Percentiles rank a stretch among this genome's conserved stretches.
Evolutionary conservation across 2,113 vertebrate genomes (phyloP).

Genomic region (human (Homo sapiens)): GRCh38 chr20:19970501-19971000

Average conservation of each 20-base stretch:
- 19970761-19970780: constrained; percentile 12
- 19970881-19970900: constrained; percentile 92
- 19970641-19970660: background rate
- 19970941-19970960: background rate
- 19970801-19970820: constrained; percentile 5
- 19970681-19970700: background rate
- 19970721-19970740: background rate
- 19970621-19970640: background rate
- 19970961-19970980: background rate
- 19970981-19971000: background rate
- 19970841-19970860: constrained; percentile 93
- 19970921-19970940: constrained; percentile 90
- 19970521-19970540: background rate
- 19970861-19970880: constrained; percentile 92
- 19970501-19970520: background rate
- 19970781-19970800: background rate
- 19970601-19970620: background rate
- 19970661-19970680: background rate
- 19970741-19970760: background rate
- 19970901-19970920: constrained; percentile 93
- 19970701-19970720: background rate
- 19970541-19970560: background rate
- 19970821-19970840: constrained; percentile 85
- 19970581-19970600: background rate
- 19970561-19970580: background rate